Conservation (phyloP, 1,140 invertebrate species). For the Coelopa frigida region DNA sequence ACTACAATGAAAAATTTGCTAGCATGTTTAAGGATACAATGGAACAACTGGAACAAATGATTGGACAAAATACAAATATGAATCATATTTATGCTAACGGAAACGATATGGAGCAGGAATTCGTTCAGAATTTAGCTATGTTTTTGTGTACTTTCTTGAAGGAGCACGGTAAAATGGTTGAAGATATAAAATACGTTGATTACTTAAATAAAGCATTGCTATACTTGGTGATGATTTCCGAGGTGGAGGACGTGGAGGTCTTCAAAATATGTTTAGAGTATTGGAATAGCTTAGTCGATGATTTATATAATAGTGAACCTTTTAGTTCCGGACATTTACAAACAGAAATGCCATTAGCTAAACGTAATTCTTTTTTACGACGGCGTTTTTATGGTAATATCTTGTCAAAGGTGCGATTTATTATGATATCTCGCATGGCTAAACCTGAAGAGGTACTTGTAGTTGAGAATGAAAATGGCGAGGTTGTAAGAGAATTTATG, state of each 20-base stretch:
- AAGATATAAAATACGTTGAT: slow-evolving; percentile 66
- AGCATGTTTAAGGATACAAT: slow-evolving; percentile 84
- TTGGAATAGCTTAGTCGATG: slow-evolving; percentile 89
- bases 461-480: slow-evolving; percentile 99
- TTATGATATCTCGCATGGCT: slow-evolving; percentile 99
- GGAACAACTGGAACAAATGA: slow-evolving; percentile 84
- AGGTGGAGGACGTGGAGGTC: slow-evolving; percentile 98
- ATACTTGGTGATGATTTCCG: slow-evolving; percentile 94
- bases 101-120: slow-evolving; percentile 95
- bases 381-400: slow-evolving; percentile 71
- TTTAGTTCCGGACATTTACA: slow-evolving; percentile 40
- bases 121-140: slow-evolving; percentile 96
- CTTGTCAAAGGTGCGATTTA: slow-evolving; percentile 86
- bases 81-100: slow-evolving; percentile 88
- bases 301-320: slow-evolving; percentile 79
- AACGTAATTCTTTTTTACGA: slow-evolving; percentile 44
- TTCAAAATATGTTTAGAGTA: slow-evolving; percentile 99
- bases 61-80: slow-evolving; percentile 86
- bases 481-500: slow-evolving; percentile 99
- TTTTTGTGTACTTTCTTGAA: slow-evolving; percentile 96
- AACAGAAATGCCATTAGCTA: slow-evolving; percentile 45
- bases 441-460: slow-evolving; percentile 99
- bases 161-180: slow-evolving; percentile 85
- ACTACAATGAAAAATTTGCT: slow-evolving; percentile 90
- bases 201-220: slow-evolving; percentile 76